A percentile compares a stretch with the other conserved stretches of the same genome.
These are phyloP conservation scores for Epirrita christyi DNA, from an alignment of 2,888 invertebrate species.

Conservation along the genomic window DNA sequence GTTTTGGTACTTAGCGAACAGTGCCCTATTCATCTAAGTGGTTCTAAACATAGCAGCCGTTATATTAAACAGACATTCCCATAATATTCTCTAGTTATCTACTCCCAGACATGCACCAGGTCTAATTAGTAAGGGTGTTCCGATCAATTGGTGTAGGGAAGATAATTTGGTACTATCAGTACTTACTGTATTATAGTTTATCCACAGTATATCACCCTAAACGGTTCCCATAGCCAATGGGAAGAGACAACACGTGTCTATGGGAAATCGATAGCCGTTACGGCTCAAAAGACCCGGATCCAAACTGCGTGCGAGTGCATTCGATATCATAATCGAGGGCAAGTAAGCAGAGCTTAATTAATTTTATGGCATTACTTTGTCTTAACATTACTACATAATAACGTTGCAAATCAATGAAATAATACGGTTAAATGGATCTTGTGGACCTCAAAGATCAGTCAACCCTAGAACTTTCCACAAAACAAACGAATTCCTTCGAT, in stretches of 20 bases:
- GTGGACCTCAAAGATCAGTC: too few relatives aligned
- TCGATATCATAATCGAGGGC: background rate
- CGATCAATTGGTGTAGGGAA: slow-evolving; percentile 54
- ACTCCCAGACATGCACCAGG: slow-evolving; percentile 13
- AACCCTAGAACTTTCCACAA: background rate
- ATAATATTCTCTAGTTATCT: slow-evolving; percentile 26
- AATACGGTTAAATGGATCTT: too few relatives aligned
- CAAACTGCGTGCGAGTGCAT: slow-evolving; percentile 1
- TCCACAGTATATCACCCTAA: slow-evolving; percentile 67
- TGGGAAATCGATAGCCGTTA: slow-evolving; percentile 48
- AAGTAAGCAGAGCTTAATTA: too few relatives aligned
- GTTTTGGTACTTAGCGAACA: slow-evolving; percentile 23
- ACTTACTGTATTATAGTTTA: slow-evolving; percentile 18
- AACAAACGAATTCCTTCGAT: background rate
- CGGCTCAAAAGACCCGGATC: slow-evolving; percentile 27
- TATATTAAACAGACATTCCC: slow-evolving; percentile 28
- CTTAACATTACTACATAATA: too few relatives aligned
- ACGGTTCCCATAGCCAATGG: slow-evolving; percentile 67
- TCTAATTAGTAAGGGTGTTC: slow-evolving; percentile 42
- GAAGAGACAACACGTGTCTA: slow-evolving; percentile 46
- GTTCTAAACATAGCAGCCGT: slow-evolving; percentile 29
- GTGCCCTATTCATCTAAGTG: slow-evolving; percentile 28
- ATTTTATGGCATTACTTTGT: too few relatives aligned
- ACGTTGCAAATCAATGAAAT: too few relatives aligned
- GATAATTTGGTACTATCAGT: slow-evolving; percentile 71